phyloP scores from a whole-genome alignment of 1,140 invertebrate species.

The Drosophila dunni region DNA sequence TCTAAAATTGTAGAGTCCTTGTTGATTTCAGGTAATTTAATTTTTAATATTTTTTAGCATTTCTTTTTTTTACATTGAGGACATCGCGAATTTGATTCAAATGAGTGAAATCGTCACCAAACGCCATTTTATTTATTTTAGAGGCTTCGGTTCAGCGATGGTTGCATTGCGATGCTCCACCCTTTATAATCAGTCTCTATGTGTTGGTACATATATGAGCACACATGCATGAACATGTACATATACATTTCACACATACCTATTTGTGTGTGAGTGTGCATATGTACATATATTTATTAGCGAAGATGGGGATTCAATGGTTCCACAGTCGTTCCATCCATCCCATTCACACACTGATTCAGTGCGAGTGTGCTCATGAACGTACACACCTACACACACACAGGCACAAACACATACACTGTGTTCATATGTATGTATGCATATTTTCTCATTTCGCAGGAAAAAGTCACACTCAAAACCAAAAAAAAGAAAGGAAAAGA shows the following conservation, averaged over 20 bases:
- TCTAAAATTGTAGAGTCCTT: no score
- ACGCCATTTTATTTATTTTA: slow-evolving; percentile 52
- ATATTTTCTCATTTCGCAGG: slow-evolving; percentile 23
- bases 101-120: slow-evolving; percentile 23
- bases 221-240: slow-evolving; percentile 2
- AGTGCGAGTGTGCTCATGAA: not conserved
- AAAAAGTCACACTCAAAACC: slow-evolving; percentile 50
- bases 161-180: slow-evolving; percentile 39
- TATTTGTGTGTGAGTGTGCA: not conserved
- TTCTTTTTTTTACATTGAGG: no score
- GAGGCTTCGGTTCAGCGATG: not conserved
- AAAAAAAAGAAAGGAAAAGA: slow-evolving; percentile 42
- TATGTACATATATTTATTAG: slow-evolving; percentile 24
- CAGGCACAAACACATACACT: not conserved
- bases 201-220: not conserved
- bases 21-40: no score
- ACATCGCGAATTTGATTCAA: not conserved
- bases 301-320: slow-evolving; percentile 13
- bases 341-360: slow-evolving; percentile 30
- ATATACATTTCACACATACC: not conserved
- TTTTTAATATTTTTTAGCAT: no score
- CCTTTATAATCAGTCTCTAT: slow-evolving; percentile 28
- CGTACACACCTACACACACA: not conserved
- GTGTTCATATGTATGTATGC: slow-evolving; percentile 4
- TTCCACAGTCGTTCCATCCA: slow-evolving; percentile 15